Conservation (phyloP, 2,888 invertebrate genomes). For the Pterostichus niger region DNA sequence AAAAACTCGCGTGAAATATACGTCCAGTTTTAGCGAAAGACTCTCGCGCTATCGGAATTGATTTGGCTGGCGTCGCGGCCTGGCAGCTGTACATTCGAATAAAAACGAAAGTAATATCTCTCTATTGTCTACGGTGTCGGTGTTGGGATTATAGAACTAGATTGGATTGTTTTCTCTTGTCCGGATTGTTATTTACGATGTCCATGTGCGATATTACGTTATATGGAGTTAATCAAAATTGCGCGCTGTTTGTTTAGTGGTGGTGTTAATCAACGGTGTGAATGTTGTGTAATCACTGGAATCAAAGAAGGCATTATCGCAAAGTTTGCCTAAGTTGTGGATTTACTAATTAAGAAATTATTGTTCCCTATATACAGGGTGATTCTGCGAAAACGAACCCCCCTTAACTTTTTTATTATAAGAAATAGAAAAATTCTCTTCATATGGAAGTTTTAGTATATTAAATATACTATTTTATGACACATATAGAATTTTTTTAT, state of each 20-base stretch:
- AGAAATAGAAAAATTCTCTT: too few species aligned
- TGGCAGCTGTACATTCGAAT: conserved; percentile 39
- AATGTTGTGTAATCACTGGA: conserved; percentile 14
- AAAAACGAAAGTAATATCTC: conserved; percentile 60
- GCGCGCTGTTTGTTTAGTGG: conserved; percentile 7
- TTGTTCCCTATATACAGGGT: too few species aligned
- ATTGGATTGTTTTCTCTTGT: conserved; percentile 57
- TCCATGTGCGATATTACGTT: conserved; percentile 57
- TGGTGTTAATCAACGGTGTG: conserved; percentile 12
- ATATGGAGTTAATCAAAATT: conserved; percentile 46
- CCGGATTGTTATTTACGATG: conserved; percentile 39
- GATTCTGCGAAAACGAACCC: too few species aligned
- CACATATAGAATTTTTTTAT: too few species aligned
- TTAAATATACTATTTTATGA: too few species aligned
- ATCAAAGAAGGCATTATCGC: conserved; percentile 8
- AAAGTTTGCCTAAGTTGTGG: background rate
- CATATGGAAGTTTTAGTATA: too few species aligned
- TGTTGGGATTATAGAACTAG: conserved; percentile 51
- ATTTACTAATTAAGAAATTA: too few species aligned
- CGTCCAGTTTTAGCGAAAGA: conserved; percentile 53
- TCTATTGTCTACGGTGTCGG: conserved; percentile 54
- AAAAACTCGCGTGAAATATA: conserved; percentile 44
- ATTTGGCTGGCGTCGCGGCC: background rate
- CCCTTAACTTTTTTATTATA: too few species aligned
- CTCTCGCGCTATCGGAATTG: conserved; percentile 5